Evolutionary conservation across 2,113 vertebrate species (phyloP), one percentile per base, ranked within the genome.

Genomic region (Cyprinus carpio): DNA sequence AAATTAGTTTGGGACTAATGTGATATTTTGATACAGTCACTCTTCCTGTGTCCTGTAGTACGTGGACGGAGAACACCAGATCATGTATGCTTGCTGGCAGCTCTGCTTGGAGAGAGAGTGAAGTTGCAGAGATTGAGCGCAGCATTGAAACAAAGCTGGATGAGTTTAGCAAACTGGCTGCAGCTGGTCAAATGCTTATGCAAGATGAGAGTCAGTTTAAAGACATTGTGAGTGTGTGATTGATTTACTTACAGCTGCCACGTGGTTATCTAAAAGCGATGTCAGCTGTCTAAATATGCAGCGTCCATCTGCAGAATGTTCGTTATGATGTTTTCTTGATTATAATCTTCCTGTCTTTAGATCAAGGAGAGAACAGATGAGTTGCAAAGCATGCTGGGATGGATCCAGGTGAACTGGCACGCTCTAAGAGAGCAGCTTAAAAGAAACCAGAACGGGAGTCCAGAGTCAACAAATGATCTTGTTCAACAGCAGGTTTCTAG

Each of bases 331-430:
- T 51, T 29, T 49, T 75, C 20, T 79, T 54, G 16, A 78, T 84
- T 56, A 58, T 29, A 40, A 49, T 79, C 40, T 34, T 78, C 88
- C 64, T 20, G 2, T 51, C 16, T 13, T 37, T 87, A 95, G 95
- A 94, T 95, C 79, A 92, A 92, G 87, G 94, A 95, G 79, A 92
- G 93, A 51, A 87, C 93, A 79, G 93, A 95, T 80, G 95, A 95
- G 84, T 87, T 95, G 82, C 91, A 90, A 91, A 94, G 92, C 88
- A 95, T 95, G 94, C 90, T 95, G 88, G 93, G 92, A 87, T 95
- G 95, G 94, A 90, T 95, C 82, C 88, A 92, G 67, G 92, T 93
- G 31, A 92, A 92, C 78, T 94, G 94, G 94, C 89, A 87, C 82
- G 87, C 91, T 40, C 93, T 94, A 85, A 94, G 84, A 64, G 85